Evolutionary conservation across 2,797 vertebrate species (phyloP).

Genomic region (Glossophaga mutica): DNA sequence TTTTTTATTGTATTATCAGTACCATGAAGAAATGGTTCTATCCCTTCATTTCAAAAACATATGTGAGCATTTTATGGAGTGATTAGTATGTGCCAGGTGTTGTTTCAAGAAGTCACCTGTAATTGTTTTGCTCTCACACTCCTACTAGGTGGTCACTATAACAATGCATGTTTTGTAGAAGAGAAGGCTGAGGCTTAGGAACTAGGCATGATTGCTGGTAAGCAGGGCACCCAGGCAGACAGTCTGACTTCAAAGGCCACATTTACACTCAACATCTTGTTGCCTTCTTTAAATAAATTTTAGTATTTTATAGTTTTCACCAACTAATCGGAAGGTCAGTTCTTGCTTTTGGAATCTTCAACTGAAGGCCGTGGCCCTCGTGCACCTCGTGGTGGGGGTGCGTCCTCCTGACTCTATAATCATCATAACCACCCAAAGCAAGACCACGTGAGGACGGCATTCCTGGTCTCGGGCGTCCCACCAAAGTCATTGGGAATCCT

Average conservation of each 20-base stretch:
- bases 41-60: not conserved
- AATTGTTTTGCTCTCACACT: not conserved
- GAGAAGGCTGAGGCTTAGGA: not conserved
- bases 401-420: not conserved
- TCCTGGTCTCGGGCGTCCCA: not conserved
- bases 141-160: not conserved
- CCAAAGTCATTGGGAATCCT: not conserved
- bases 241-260: not conserved
- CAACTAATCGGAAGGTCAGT: not conserved
- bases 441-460: accelerated
- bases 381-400: no score
- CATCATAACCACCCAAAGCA: not conserved
- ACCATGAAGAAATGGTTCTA: not conserved
- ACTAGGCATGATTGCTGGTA: no score
- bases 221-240: not conserved
- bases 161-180: not conserved
- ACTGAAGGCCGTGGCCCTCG: not conserved
- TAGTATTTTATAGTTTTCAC: not conserved
- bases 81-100: not conserved
- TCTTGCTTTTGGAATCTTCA: not conserved
- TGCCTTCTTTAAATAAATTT: not conserved
- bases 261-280: not conserved
- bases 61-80: not conserved
- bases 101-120: not conserved
- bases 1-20: not conserved